Evolutionary conservation across 2,113 vertebrate genomes (phyloP), one percentile per base, ranked within the genome.

Genomic region (Pardalotus punctatus): DNA sequence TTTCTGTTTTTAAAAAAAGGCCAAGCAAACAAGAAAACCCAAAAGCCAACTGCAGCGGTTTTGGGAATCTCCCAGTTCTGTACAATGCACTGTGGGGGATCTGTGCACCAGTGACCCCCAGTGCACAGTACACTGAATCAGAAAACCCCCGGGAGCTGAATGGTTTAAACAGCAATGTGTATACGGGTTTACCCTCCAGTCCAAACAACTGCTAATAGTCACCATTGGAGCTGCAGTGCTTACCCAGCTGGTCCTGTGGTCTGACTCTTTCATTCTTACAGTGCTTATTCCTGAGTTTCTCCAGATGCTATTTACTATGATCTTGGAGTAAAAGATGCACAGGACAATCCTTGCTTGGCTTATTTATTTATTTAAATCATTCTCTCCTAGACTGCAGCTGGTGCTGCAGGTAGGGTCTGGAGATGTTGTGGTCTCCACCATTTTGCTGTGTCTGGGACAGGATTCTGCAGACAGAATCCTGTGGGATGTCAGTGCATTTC

Each of bases 61-160:
- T 87, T 65, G 14, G 14, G 33, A 58, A 25, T 15, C 12, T 93
- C 45, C 21, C 66, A 47, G 28, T 33, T 10, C 22, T 64, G 6
- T 13, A n/a, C 4, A 9, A 5, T 5, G 3, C 2, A 40, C 27
- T 53, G 35, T 38, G 62, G 17, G 3, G 3, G 12, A 5, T 42
- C 36, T 43, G 23, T 51, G 10, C 45, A 33, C 13, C 38, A 42
- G 42, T 31, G 24, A 14, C 4, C 28, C 28, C 10, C 66, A 16
- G 24, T 8, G 22, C 12, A 70, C 24, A 27, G 33, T 27, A 11
- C 22, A 4, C 10, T 58, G 38, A 62, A 83, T 42, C 14, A 38
- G 27, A 38, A 67, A 51, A 1, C 4, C 22, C 31, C 29, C 51
- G 35, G 51, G 21, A 74, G 5, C 24, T 28, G 28, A 58, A 18